Conservation (phyloP, 2,797 vertebrate species). For the Takifugu rubripes region DNA sequence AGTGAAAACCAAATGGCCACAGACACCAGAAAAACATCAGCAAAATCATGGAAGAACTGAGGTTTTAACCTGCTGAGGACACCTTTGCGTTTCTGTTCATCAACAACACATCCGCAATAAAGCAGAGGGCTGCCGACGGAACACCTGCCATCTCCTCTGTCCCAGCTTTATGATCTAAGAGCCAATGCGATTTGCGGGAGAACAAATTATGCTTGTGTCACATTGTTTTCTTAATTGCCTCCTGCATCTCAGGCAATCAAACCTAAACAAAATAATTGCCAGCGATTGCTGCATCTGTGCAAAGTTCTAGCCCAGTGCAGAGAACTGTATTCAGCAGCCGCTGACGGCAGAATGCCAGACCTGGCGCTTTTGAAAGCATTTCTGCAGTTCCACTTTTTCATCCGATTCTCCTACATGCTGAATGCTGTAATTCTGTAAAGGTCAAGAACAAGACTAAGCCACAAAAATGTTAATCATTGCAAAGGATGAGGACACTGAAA, state of each 20-base stretch:
- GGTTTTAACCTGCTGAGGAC: neutral
- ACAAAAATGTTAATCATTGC: constrained; percentile 55
- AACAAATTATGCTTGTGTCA: constrained; percentile 36
- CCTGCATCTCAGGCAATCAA: constrained; percentile 53
- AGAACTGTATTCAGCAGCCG: constrained; percentile 16
- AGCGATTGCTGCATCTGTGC: constrained; percentile 44
- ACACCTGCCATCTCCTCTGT: constrained; percentile 32
- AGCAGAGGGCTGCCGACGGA: constrained; percentile 12
- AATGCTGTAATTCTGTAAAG: constrained; percentile 33
- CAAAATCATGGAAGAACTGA: neutral
- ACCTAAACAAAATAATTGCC: constrained; percentile 52
- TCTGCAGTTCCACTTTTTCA: constrained; percentile 6
- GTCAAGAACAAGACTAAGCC: constrained; percentile 45
- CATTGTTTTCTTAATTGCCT: constrained; percentile 55
- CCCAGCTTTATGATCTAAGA: constrained; percentile 25
- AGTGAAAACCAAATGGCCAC: no score
- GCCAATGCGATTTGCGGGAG: constrained; percentile 34
- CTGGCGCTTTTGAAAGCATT: constrained; percentile 3
- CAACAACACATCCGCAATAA: constrained; percentile 17
- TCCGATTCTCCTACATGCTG: constrained; percentile 13
- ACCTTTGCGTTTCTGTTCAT: constrained; percentile 6
- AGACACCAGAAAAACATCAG: no score
- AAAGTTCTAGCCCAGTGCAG: constrained; percentile 7
- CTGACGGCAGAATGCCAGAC: constrained; percentile 13
- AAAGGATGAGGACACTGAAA: constrained; percentile 26